These are phyloP conservation scores for Pitta sordida DNA, from an alignment of 2,113 vertebrate species.

Conservation along the genomic window DNA sequence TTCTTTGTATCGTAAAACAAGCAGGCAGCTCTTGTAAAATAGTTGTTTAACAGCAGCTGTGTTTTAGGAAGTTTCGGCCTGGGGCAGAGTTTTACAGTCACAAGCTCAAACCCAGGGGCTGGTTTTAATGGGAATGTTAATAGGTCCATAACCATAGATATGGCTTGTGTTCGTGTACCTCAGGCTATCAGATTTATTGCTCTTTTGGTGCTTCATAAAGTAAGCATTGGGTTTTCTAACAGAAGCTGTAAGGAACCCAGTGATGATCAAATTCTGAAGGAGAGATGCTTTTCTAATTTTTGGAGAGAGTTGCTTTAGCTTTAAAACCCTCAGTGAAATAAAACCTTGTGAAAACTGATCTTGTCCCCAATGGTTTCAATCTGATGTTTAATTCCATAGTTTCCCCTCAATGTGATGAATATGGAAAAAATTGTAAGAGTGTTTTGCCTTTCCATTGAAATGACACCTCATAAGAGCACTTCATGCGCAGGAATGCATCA, in stretches of 20 bases:
- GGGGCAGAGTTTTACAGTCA: background rate
- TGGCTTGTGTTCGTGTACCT: background rate
- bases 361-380: fast-evolving
- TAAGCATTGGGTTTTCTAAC: background rate
- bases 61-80: background rate
- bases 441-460: background rate
- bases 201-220: background rate
- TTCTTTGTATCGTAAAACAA: background rate
- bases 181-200: background rate
- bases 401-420: background rate
- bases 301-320: background rate
- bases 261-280: background rate
- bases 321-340: background rate
- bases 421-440: background rate
- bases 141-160: background rate
- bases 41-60: background rate
- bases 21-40: background rate
- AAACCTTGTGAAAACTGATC: background rate
- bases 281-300: background rate
- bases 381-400: background rate
- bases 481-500: background rate
- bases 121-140: background rate
- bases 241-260: background rate
- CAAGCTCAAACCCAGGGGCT: background rate
- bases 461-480: fast-evolving